These are phyloP conservation scores for Dryobates pubescens DNA, from an alignment of 2,797 vertebrate genomes.

Conservation along the genomic window DNA sequence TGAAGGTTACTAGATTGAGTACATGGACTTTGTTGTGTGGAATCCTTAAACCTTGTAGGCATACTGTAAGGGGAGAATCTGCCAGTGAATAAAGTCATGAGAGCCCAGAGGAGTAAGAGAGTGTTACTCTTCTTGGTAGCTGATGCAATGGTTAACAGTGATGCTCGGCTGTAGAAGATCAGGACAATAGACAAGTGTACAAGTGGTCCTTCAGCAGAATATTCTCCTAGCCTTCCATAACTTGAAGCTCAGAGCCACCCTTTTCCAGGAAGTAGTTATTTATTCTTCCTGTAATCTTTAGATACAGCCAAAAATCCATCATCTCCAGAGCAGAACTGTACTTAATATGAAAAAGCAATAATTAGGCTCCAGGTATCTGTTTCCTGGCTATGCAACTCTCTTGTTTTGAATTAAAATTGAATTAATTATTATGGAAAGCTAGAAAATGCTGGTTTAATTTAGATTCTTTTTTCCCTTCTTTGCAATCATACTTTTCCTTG, in stretches of 20 bases:
- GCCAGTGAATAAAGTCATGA: not conserved
- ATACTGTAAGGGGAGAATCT: not conserved
- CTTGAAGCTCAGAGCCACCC: not conserved
- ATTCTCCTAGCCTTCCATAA: not conserved
- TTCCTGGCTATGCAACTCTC: not conserved
- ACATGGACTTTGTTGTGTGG: not conserved
- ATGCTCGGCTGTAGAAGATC: not conserved
- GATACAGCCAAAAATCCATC: not conserved
- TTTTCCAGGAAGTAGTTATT: not conserved
- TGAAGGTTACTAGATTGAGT: not conserved
- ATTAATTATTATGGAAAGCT: not conserved
- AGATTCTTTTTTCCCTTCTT: not conserved
- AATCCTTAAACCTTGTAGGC: not conserved
- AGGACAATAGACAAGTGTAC: not conserved
- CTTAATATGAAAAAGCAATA: not conserved
- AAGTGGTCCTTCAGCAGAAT: not conserved
- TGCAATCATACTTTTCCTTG: not conserved
- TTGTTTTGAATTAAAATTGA: not conserved
- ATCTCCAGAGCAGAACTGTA: not conserved
- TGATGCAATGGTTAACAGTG: not conserved
- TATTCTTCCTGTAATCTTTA: not conserved
- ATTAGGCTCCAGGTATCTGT: not conserved
- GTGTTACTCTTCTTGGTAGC: not conserved
- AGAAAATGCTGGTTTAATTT: not conserved
- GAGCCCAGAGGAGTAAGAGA: not conserved